Evolutionary conservation across 2,113 vertebrate genomes (phyloP), one percentile per base, ranked within the genome.

Genomic region (Ailurus styani): DNA sequence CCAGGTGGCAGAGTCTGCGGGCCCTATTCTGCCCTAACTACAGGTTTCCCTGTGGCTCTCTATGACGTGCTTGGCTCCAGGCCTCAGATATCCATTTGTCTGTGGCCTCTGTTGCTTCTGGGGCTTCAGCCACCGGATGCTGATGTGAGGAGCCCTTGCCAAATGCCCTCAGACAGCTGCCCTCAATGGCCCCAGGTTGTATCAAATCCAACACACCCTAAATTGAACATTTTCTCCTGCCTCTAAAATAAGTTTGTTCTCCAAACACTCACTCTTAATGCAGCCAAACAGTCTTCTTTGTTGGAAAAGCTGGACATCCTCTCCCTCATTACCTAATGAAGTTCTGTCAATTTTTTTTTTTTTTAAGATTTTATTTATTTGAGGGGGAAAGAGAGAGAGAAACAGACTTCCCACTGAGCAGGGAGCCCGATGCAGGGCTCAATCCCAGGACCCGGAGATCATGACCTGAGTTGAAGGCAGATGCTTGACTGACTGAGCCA

Each of bases 271-370:
- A 10, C 11, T 87, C 68, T 50, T 1, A 29, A 20, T 14, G 11
- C 7, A 12, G 55, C 7, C 18, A 2, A 13, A 37, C 0, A 21
- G 25, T 10, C 18, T 12, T 29, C 31, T n/a, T 4, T 27, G 20
- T 3, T 64, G 34, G 42, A 52, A 87, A 87, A 29, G 6, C 25
- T 23, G n/a, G 17, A 21, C 14, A 55, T 2, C 27, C 47, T 81
- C 77, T 85, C 42, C 45, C 89, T 55, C 8, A 20, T 21, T 1
- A 37, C 4, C 54, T 37, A 79, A 42, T 1, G 6, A 60, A 37
- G 17, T 50, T 18, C 45, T 3, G 1, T 34, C 47, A 52, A 5
- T 23, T 55, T 21, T 21, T 21, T 23, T 23, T 23, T 23, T 55
- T 57, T 57, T 57, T 3, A 57, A 57, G 21, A 57, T 57, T 23